Evolutionary conservation across 2,113 vertebrate genomes (phyloP).

Genomic region (Megaceryle maxima): DNA sequence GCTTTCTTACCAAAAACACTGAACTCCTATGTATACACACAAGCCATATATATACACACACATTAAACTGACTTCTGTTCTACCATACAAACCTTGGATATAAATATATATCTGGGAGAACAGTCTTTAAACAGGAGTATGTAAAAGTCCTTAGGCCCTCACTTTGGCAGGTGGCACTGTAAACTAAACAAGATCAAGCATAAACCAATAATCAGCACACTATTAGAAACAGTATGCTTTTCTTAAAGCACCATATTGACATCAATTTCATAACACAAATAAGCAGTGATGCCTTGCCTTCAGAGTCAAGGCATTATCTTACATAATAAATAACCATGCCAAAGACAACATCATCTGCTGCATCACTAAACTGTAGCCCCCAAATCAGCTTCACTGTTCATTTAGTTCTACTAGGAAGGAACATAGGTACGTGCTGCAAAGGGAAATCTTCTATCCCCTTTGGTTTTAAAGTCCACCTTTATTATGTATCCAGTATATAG

Average conservation of each 20-base stretch:
- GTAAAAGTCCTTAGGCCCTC: neutral
- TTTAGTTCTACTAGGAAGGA: neutral
- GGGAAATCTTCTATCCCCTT: neutral
- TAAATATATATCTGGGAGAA: neutral
- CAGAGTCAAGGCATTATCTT: neutral
- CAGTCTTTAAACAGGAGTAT: neutral
- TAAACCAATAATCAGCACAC: neutral
- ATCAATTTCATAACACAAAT: neutral
- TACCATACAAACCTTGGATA: neutral
- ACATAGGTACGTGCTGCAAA: neutral
- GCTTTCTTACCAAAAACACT: neutral
- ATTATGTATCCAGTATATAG: neutral
- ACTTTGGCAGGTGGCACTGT: neutral
- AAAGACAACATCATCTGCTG: neutral
- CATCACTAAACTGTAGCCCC: neutral
- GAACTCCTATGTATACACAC: neutral
- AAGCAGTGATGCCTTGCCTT: neutral
- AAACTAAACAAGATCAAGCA: neutral
- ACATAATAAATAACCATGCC: neutral
- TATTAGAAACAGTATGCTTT: neutral
- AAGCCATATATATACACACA: neutral
- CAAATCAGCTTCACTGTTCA: neutral
- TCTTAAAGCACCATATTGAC: neutral
- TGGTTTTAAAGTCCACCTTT: constrained; percentile 27
- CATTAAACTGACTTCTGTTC: neutral